phyloP scores from a whole-genome alignment of 2,888 invertebrate genomes.

The Ectobius pallidus region DNA sequence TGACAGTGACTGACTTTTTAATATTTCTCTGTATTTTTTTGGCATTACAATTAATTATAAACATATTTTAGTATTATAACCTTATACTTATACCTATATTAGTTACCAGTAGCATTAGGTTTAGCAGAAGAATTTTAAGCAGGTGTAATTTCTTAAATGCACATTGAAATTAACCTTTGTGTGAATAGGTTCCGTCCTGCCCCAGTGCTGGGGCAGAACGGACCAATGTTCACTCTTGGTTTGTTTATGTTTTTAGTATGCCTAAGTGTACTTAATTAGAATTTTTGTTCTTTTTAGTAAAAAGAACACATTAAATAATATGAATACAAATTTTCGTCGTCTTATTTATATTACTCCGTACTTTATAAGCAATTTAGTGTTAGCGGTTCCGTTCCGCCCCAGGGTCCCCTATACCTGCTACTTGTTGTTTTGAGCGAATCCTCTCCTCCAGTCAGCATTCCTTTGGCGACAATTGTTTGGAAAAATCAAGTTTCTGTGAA shows the following conservation, averaged over 20 bases:
- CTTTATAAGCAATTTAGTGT: not conserved
- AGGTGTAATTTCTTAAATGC: not conserved
- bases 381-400: not conserved
- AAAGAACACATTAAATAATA: not conserved
- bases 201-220: not conserved
- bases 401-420: not conserved
- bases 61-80: not conserved
- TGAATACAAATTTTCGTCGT: not conserved
- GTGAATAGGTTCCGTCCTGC: not conserved
- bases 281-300: not conserved
- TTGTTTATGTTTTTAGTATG: not conserved
- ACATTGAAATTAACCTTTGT: not conserved
- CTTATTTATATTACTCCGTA: not conserved
- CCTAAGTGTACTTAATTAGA: not conserved
- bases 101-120: not conserved
- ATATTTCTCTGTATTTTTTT: not conserved
- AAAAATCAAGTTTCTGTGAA: too few relatives aligned
- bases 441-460: too few relatives aligned
- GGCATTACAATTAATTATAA: not conserved
- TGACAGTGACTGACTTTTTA: not conserved
- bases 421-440: too few relatives aligned
- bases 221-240: not conserved
- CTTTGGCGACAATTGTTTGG: too few relatives aligned
- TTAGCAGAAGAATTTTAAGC: not conserved
- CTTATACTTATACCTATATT: not conserved